phyloP scores from a whole-genome alignment of 2,888 invertebrate species.

The Rhorus exstirpatorius region DNA sequence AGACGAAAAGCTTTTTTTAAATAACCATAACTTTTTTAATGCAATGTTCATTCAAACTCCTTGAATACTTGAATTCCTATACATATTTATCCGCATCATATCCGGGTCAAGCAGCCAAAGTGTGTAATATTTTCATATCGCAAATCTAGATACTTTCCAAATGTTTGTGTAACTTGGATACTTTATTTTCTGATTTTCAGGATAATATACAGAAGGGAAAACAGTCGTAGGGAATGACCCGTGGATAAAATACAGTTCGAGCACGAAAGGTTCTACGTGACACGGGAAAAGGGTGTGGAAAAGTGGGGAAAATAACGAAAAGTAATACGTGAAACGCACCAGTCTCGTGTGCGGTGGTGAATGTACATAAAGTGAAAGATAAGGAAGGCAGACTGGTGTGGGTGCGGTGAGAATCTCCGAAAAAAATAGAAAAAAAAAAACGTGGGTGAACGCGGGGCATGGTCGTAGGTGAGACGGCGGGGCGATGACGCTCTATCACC shows the following conservation, averaged over 20 bases:
- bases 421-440: conserved; percentile 17
- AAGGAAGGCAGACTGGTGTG: conserved; percentile 3
- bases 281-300: conserved; percentile 9
- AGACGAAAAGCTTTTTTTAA: background rate
- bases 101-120: background rate
- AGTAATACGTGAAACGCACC: background rate
- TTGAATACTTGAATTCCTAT: background rate
- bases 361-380: conserved; percentile 22
- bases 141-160: background rate
- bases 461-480: conserved; percentile 83
- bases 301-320: background rate
- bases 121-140: background rate
- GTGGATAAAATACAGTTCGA: background rate
- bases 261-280: background rate
- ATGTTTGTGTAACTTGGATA: background rate
- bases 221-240: background rate
- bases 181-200: conserved; percentile 49
- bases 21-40: background rate
- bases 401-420: conserved; percentile 25
- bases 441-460: conserved; percentile 77
- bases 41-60: background rate
- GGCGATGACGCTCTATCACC: conserved; percentile 85
- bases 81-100: background rate
- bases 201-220: conserved; percentile 11
- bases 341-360: conserved; percentile 22